A percentile compares a stretch with the other conserved stretches of the same genome.
phyloP scores from a whole-genome alignment of 2,797 vertebrate genomes.

The Leptatherina wallacei region DNA sequence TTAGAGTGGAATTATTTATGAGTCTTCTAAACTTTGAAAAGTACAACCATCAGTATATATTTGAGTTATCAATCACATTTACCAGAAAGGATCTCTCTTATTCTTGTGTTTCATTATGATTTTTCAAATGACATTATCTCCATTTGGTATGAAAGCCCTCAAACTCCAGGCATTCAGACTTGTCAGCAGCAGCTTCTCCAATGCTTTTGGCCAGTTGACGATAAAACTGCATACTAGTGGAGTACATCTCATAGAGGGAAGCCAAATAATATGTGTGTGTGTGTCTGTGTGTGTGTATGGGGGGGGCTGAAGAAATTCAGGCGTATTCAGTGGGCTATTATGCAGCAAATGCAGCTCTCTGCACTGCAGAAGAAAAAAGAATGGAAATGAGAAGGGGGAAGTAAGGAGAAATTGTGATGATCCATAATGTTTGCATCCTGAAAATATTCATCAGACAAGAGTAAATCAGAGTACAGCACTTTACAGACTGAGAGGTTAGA shows the following conservation, averaged over 20 bases:
- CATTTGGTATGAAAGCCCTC: neutral
- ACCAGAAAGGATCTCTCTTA: conserved; percentile 1
- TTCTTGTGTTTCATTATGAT: neutral
- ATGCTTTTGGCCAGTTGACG: conserved; percentile 34
- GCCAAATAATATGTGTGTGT: conserved; percentile 31
- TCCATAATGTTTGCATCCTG: conserved; percentile 52
- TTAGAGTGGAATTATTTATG: conserved; percentile 28
- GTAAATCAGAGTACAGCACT: conserved; percentile 18
- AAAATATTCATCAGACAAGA: conserved; percentile 41
- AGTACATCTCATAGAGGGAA: conserved; percentile 39
- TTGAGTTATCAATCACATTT: conserved; percentile 45
- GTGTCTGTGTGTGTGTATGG: no score
- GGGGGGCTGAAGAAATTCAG: conserved; percentile 47
- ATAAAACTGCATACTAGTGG: conserved; percentile 36
- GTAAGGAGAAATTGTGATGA: conserved; percentile 46
- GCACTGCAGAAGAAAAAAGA: conserved; percentile 73
- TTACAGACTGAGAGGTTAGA: conserved; percentile 15
- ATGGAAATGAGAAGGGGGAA: conserved; percentile 61
- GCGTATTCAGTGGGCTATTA: conserved; percentile 74
- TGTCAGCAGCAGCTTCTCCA: conserved; percentile 23
- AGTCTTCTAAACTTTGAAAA: conserved; percentile 35
- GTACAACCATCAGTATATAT: conserved; percentile 34
- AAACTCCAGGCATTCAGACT: conserved; percentile 28
- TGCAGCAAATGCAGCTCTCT: conserved; percentile 76
- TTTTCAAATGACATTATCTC: conserved; percentile 21